Conservation (phyloP, 2,113 vertebrate genomes). For the Tetrao urogallus region DNA sequence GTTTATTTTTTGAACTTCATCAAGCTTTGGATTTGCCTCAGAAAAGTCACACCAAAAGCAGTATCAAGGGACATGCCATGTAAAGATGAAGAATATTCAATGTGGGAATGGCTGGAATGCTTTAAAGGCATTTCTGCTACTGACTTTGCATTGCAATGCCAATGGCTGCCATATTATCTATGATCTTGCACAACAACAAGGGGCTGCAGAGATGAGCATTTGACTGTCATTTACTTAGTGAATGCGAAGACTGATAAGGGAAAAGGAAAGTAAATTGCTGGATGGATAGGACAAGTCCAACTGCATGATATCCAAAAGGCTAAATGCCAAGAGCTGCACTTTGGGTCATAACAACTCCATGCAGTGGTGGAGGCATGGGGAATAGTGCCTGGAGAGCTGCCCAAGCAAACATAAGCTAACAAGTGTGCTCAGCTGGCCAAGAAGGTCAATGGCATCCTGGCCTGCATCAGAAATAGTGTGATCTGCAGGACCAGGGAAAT, state of each 20-base stretch:
- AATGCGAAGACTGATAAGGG: background rate
- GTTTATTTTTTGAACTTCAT: background rate
- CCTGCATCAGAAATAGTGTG: background rate
- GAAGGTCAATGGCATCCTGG: background rate
- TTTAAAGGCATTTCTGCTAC: background rate
- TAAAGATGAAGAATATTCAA: background rate
- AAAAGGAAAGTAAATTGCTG: background rate
- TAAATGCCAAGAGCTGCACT: background rate
- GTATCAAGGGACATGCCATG: background rate
- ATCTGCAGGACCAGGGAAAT: background rate
- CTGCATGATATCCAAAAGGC: background rate
- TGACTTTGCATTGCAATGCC: background rate
- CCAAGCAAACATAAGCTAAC: background rate
- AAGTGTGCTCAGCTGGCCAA: background rate
- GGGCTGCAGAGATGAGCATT: background rate
- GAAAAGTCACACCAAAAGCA: background rate
- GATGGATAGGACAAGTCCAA: background rate
- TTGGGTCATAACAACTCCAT: background rate
- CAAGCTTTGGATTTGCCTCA: background rate
- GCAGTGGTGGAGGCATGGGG: background rate
- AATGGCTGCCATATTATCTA: background rate
- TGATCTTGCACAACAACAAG: background rate
- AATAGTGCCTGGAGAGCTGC: background rate
- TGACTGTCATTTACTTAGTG: background rate
- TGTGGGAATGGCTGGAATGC: fast-evolving